These are phyloP conservation scores for Diarsia mendica DNA, from an alignment of 2,888 invertebrate genomes.

Conservation along the genomic window DNA sequence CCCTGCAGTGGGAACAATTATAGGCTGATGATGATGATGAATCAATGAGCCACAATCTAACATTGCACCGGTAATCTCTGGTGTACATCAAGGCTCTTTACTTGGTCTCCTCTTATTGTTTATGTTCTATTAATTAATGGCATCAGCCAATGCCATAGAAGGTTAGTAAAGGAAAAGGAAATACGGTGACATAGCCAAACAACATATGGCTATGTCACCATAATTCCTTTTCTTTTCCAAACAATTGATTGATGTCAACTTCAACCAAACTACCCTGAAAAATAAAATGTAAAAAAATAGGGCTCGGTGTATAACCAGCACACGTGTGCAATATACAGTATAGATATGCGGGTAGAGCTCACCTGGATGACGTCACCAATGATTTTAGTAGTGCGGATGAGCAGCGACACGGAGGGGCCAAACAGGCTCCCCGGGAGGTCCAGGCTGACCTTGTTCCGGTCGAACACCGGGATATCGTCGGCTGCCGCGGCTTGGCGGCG, in stretches of 20 bases:
- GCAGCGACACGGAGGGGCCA: slow-evolving; percentile 92
- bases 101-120: background rate
- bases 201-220: too few relatives aligned
- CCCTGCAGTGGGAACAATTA: too few relatives aligned
- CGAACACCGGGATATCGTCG: slow-evolving; percentile 91
- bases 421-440: slow-evolving; percentile 92
- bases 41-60: background rate
- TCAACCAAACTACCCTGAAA: too few relatives aligned
- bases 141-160: background rate
- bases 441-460: slow-evolving; percentile 92
- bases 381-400: slow-evolving; percentile 92
- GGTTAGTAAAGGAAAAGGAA: background rate
- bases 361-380: slow-evolving; percentile 93
- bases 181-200: background rate
- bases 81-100: background rate
- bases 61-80: background rate
- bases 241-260: too few relatives aligned
- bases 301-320: background rate
- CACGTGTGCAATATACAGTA: background rate
- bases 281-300: background rate
- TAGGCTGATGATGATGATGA: too few relatives aligned
- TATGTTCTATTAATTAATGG: background rate
- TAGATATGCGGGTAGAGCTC: slow-evolving; percentile 17
- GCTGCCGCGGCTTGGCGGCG: slow-evolving; percentile 64
- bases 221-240: too few relatives aligned